These are phyloP conservation scores for Todiramphus saurophagus DNA, from an alignment of 2,113 vertebrate species.

Conservation along the genomic window DNA sequence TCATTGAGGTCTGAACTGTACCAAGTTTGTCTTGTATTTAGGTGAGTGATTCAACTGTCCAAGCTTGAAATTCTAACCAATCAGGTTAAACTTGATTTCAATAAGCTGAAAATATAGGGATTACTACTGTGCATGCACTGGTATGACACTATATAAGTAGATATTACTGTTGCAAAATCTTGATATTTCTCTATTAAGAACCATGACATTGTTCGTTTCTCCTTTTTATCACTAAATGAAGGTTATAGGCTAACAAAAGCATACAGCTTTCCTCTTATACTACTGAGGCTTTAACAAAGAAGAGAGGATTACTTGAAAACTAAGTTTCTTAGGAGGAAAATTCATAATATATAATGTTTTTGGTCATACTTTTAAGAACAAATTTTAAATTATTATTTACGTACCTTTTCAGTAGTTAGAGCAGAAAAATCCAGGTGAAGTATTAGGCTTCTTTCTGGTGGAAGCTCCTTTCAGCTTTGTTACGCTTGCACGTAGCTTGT, in stretches of 20 bases:
- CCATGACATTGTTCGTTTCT: neutral
- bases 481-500: neutral
- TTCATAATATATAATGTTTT: neutral
- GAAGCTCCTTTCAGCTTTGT: neutral
- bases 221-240: neutral
- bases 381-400: neutral
- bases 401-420: neutral
- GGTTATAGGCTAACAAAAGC: too few relatives aligned
- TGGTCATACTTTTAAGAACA: fast-evolving
- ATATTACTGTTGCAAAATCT: neutral
- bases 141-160: neutral
- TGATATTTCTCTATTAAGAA: neutral
- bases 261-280: neutral
- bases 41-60: neutral
- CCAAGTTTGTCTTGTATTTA: neutral
- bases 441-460: neutral
- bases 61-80: neutral
- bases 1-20: neutral
- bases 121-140: neutral
- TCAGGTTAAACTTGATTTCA: neutral
- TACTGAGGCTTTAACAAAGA: neutral
- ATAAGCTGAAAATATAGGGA: neutral
- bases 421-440: neutral
- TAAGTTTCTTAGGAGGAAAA: neutral
- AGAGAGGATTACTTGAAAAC: neutral